Percentiles rank a stretch among this genome's conserved stretches.
phyloP scores from a whole-genome alignment of 2,888 invertebrate species.

The Mycalesis mineus region DNA sequence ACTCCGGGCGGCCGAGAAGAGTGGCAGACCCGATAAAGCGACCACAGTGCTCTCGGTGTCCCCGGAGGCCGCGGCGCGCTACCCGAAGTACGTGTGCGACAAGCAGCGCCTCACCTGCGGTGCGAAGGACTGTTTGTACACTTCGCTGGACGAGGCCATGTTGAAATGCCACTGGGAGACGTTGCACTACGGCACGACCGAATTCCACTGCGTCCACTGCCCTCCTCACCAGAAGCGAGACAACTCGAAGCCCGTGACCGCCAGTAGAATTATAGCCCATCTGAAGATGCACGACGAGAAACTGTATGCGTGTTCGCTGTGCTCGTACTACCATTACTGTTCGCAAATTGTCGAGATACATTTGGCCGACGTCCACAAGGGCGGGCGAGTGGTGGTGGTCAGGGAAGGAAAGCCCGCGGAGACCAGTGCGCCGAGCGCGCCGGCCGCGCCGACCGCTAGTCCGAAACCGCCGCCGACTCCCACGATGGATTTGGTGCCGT shows the following conservation, averaged over 20 bases:
- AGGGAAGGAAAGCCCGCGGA: slow-evolving; percentile 37
- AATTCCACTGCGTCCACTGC: slow-evolving; percentile 86
- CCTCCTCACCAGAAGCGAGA: slow-evolving; percentile 74
- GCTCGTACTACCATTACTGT: slow-evolving; percentile 81
- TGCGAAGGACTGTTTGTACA: slow-evolving; percentile 82
- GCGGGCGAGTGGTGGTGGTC: slow-evolving; percentile 58
- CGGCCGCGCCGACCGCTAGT: slow-evolving; percentile 26
- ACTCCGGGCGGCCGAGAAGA: slow-evolving; percentile 39
- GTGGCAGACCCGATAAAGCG: slow-evolving; percentile 30
- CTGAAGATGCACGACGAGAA: slow-evolving; percentile 85
- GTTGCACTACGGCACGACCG: slow-evolving; percentile 79
- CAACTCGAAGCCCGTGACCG: slow-evolving; percentile 61
- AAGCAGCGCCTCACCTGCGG: slow-evolving; percentile 84
- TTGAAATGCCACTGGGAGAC: slow-evolving; percentile 85
- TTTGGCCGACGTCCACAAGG: slow-evolving; percentile 79
- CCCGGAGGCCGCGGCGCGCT: slow-evolving; percentile 42
- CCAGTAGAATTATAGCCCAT: slow-evolving; percentile 83
- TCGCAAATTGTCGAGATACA: slow-evolving; percentile 83
- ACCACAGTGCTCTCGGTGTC: slow-evolving; percentile 33
- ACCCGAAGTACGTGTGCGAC: slow-evolving; percentile 74
- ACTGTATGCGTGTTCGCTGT: slow-evolving; percentile 85
- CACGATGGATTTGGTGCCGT: slow-evolving; percentile 78
- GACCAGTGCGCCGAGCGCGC: slow-evolving; percentile 41
- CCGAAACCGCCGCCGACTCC: slow-evolving; percentile 37
- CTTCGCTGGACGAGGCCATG: slow-evolving; percentile 84